phyloP scores from a whole-genome alignment of 1,140 invertebrate genomes.

The Dreissena polymorpha region DNA sequence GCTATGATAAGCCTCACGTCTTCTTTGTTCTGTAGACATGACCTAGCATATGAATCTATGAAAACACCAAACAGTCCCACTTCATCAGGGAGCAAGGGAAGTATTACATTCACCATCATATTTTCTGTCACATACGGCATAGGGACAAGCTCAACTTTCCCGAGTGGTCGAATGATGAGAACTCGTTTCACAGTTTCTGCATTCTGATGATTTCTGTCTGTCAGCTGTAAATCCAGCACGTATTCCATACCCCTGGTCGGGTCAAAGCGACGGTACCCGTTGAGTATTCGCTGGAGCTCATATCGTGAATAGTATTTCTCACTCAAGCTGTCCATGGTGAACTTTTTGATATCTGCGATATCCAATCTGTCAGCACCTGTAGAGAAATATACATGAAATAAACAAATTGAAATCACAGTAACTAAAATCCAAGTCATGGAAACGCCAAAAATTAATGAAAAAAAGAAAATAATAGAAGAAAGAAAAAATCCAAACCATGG shows the following conservation, averaged over 20 bases:
- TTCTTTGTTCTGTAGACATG: conserved; percentile 88
- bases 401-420: not conserved
- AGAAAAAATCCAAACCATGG: too few species aligned
- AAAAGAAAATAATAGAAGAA: too few species aligned
- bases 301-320: conserved; percentile 81
- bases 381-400: conserved; percentile 31
- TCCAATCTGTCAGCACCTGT: conserved; percentile 84
- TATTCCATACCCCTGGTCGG: conserved; percentile 94
- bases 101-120: conserved; percentile 87
- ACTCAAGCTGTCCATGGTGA: conserved; percentile 82
- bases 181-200: conserved; percentile 69
- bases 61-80: conserved; percentile 83
- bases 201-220: conserved; percentile 73
- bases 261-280: conserved; percentile 93
- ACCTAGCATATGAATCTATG: conserved; percentile 85
- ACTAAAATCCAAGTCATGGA: not conserved
- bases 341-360: conserved; percentile 85
- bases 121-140: conserved; percentile 96
- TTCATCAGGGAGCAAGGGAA: conserved; percentile 84
- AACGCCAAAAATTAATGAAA: not conserved
- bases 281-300: conserved; percentile 82
- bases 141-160: conserved; percentile 90
- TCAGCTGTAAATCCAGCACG: conserved; percentile 87
- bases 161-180: conserved; percentile 85
- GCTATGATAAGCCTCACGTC: conserved; percentile 88